Conservation (phyloP, 2,888 invertebrate genomes). For the Hemicrepidius hirtus region DNA sequence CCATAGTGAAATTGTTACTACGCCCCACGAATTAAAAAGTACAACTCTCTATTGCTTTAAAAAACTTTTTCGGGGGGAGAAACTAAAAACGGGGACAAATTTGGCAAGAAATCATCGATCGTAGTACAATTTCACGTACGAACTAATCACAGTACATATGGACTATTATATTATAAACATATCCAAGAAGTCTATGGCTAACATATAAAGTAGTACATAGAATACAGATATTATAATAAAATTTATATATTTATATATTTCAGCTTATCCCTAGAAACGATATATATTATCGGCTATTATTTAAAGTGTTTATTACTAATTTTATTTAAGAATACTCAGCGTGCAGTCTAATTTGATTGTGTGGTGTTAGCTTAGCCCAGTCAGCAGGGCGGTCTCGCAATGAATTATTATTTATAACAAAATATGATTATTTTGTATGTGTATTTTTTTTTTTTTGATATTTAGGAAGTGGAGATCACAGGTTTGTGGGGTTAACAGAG, state of each 20-base stretch:
- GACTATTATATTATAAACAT: conserved; percentile 69
- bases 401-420: conserved; percentile 64
- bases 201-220: conserved; percentile 71
- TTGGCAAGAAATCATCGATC: conserved; percentile 33
- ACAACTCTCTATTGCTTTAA: conserved; percentile 25
- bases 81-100: too few relatives aligned
- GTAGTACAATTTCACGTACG: conserved; percentile 55
- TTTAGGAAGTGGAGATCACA: conserved; percentile 73
- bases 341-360: conserved; percentile 74
- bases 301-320: conserved; percentile 68
- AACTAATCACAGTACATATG: conserved; percentile 69
- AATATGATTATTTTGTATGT: conserved; percentile 70
- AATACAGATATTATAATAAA: conserved; percentile 69
- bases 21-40: conserved; percentile 26
- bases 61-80: conserved; percentile 12
- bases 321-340: conserved; percentile 72
- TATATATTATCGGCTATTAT: conserved; percentile 68
- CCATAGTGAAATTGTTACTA: conserved; percentile 50
- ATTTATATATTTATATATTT: conserved; percentile 64
- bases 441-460: conserved; percentile 69
- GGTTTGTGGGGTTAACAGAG: conserved; percentile 68
- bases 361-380: conserved; percentile 67
- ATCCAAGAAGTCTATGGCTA: conserved; percentile 69
- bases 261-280: conserved; percentile 67
- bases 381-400: conserved; percentile 44